Evolutionary conservation across 2,797 vertebrate genomes (phyloP), one percentile per base, ranked within the genome.

Genomic region (Rallus crepitans): DNA sequence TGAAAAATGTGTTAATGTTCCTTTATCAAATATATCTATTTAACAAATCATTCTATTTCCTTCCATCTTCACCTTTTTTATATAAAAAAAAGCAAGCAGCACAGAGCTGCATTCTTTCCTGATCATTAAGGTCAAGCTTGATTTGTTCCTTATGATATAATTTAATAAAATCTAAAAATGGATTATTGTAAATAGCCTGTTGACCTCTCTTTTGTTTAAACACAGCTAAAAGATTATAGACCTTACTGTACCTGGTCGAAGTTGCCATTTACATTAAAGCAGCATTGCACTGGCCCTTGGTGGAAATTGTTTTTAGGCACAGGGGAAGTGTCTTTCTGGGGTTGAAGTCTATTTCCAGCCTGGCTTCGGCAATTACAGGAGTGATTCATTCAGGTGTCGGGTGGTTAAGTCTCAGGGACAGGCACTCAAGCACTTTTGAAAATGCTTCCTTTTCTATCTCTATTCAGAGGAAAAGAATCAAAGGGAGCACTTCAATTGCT

Each of bases 1-100:
- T 90, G 80, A 82, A 94, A 95, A 94, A 94, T 87, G 40, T 60
- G 68, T 94, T 93, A 80, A 71, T 87, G 64, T 76, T 84, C 90
- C 68, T 57, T 87, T 95, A 90, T 92, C 95, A 94, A 89, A 94
- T 65, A 77, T 82, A 91, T 21, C 73, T 27, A 65, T 93, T 94
- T 90, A 94, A 73, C 25, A 60, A 84, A 93, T 90, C 30, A 55
- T 92, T 90, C 64, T 0, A 27, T 89, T 94, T 93, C 52, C 45
- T 82, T 84, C 87, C 57, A 55, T 77, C 25, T 82, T 91, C 47
- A 45, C 20, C 11, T 15, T 24, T 55, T 52, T 39, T 23, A 23
- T 12, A 47, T 11, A 47, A 30, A 28, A 30, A 40, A 57, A 28
- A 56, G 37, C 45, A 82, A 77, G 82, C 40, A 33, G 39, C 70